phyloP scores from a whole-genome alignment of 2,113 vertebrate genomes.

The Hyaena hyaena region DNA sequence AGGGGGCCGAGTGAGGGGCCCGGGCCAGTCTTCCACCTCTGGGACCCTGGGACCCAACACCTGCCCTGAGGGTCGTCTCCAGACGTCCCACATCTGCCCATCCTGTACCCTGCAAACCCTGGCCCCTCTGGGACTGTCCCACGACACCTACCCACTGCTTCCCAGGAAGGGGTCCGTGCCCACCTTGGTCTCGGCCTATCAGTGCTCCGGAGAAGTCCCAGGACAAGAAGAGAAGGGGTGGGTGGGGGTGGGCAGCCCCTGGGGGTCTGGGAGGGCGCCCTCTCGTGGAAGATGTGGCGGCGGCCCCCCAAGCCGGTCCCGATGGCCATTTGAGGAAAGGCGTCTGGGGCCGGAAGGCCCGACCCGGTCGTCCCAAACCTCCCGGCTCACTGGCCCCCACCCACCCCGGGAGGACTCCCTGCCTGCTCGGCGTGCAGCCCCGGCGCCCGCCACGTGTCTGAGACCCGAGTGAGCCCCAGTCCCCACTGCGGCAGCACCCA shows the following conservation, averaged over 20 bases:
- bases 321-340: too few relatives aligned
- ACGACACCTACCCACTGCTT: not conserved
- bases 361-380: accelerated
- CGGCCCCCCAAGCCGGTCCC: too few relatives aligned
- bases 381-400: not conserved
- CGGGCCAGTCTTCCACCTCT: not conserved
- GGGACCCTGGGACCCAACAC: not conserved
- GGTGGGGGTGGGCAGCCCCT: not conserved
- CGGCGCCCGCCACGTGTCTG: accelerated
- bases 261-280: not conserved
- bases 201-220: not conserved
- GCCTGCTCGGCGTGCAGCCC: accelerated
- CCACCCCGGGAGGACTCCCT: not conserved
- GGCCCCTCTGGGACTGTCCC: not conserved
- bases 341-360: not conserved
- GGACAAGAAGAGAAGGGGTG: too few relatives aligned
- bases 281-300: not conserved
- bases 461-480: not conserved
- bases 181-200: accelerated
- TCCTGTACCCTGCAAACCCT: not conserved
- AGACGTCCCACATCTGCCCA: not conserved
- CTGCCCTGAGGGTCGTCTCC: not conserved
- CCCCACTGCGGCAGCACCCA: not conserved
- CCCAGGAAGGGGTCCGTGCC: not conserved
- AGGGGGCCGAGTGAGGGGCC: not conserved